These are phyloP conservation scores for Picathartes gymnocephalus DNA, from an alignment of 2,113 vertebrate genomes.

Conservation along the genomic window DNA sequence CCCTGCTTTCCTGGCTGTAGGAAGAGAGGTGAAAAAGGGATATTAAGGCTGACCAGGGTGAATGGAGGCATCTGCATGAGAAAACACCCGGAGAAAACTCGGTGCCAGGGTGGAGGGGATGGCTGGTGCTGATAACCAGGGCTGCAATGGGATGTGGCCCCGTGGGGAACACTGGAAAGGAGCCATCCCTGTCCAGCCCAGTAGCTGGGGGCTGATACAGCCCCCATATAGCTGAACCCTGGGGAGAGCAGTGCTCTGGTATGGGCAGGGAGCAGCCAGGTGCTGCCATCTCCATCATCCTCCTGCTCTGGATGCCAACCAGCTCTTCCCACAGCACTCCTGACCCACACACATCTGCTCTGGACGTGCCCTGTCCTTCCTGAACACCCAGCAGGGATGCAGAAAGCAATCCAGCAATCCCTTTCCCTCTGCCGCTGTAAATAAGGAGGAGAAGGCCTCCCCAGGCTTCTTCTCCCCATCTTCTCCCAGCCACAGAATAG, in stretches of 20 bases:
- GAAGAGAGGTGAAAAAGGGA: neutral
- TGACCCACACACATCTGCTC: neutral
- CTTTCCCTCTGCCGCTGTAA: neutral
- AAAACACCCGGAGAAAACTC: neutral
- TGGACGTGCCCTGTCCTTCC: neutral
- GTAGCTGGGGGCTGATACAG: neutral
- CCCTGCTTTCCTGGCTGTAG: neutral
- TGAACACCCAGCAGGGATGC: neutral
- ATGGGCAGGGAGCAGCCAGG: neutral
- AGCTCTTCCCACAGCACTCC: neutral
- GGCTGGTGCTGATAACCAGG: neutral
- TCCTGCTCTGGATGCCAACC: accelerated
- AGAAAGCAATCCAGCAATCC: neutral
- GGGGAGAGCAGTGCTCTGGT: neutral
- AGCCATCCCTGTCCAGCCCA: neutral
- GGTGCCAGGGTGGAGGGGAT: neutral
- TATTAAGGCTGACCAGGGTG: neutral
- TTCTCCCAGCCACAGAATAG: neutral
- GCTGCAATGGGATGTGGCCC: neutral
- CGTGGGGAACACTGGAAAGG: neutral
- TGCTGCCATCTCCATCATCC: neutral
- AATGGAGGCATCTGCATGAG: neutral
- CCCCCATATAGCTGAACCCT: accelerated
- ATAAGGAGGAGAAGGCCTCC: neutral
- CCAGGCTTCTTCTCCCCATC: too few species aligned